Percentiles rank a stretch among this genome's conserved stretches.
Conservation (phyloP, 2,113 vertebrate species). For the Myrmecobius fasciatus region DNA sequence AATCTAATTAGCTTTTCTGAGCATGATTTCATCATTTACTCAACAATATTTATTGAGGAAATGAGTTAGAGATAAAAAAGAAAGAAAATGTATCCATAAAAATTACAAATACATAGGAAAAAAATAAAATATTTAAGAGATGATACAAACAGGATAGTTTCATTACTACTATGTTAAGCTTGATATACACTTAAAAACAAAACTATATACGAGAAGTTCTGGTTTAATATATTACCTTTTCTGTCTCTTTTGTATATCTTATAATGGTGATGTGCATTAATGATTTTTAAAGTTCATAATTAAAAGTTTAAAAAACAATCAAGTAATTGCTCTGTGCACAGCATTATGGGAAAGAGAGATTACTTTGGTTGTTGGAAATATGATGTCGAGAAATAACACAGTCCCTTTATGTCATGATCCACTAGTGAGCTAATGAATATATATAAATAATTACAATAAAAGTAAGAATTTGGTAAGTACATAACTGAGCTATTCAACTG, state of each 20-base stretch:
- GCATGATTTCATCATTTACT: conserved; percentile 16
- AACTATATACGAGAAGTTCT: background rate
- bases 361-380: background rate
- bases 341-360: background rate
- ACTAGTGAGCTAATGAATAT: background rate
- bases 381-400: background rate
- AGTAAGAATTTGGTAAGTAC: background rate
- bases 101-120: background rate
- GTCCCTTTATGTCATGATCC: background rate
- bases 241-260: background rate
- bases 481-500: background rate
- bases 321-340: background rate
- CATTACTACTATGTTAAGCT: background rate
- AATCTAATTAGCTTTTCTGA: conserved; percentile 58
- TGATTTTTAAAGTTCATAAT: background rate
- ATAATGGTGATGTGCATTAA: background rate
- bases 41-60: background rate
- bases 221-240: background rate
- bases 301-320: background rate
- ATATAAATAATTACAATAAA: background rate
- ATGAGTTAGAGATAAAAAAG: background rate
- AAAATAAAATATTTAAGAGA: background rate
- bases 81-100: background rate
- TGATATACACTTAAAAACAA: background rate
- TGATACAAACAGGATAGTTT: background rate